Percentiles rank a stretch among this genome's conserved stretches.
Conservation (phyloP, 2,113 vertebrate genomes). For the Misgurnus anguillicaudatus region DNA sequence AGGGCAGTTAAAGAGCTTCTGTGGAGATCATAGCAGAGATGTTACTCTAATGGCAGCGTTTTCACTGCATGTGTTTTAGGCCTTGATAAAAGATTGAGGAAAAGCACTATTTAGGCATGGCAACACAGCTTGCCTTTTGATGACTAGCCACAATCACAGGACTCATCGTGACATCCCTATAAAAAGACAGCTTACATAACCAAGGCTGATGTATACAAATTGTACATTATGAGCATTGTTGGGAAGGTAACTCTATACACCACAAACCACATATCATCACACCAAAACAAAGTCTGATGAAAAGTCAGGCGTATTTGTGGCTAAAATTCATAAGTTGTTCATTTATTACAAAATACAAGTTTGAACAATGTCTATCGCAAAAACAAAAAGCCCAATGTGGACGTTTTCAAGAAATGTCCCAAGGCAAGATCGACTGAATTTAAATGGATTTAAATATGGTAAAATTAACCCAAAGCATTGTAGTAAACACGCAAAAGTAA, state of each 20-base stretch:
- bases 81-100: background rate
- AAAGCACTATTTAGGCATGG: background rate
- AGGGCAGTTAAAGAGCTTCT: slow-evolving; percentile 18
- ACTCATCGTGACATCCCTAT: background rate
- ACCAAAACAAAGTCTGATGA: background rate
- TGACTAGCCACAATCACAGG: slow-evolving; percentile 18
- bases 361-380: no score
- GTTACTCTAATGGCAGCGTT: background rate
- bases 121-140: slow-evolving; percentile 6
- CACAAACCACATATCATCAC: background rate
- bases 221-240: background rate
- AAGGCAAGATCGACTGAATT: no score
- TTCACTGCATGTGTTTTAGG: background rate
- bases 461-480: no score
- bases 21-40: background rate
- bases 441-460: no score
- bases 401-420: no score
- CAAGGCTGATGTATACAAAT: background rate
- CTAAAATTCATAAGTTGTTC: background rate
- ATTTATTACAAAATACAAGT: background rate
- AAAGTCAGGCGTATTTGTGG: background rate
- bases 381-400: no score
- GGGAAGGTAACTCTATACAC: background rate
- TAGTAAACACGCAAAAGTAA: no score
- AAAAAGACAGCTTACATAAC: background rate